Evolutionary conservation across 2,113 vertebrate genomes (phyloP).

Genomic region (Triplophysa siluroides): DNA sequence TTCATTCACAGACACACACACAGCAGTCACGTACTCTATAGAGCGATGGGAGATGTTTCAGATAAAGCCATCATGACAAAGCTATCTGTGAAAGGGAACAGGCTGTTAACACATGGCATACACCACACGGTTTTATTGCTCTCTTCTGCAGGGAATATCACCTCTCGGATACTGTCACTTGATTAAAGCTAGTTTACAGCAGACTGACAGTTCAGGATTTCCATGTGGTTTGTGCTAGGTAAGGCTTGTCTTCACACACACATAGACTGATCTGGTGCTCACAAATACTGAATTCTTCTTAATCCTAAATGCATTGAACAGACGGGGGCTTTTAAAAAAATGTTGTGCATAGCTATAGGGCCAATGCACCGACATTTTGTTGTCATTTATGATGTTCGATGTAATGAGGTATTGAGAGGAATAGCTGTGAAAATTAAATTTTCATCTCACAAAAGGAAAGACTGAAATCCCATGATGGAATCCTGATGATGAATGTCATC

Average conservation of each 20-base stretch:
- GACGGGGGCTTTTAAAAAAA: conserved; percentile 33
- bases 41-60: conserved; percentile 20
- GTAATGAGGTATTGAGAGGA: conserved; percentile 28
- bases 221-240: not conserved
- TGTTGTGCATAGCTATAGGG: not conserved
- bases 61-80: conserved; percentile 23
- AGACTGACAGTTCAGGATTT: conserved; percentile 23
- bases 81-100: conserved; percentile 19
- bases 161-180: conserved; percentile 25
- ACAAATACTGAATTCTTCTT: conserved; percentile 18
- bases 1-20: conserved; percentile 32
- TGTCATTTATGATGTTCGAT: conserved; percentile 23
- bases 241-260: not conserved
- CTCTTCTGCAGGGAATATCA: conserved; percentile 27
- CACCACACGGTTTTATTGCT: not conserved
- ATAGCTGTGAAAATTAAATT: conserved; percentile 19
- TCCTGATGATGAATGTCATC: conserved; percentile 6
- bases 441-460: not conserved
- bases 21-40: not conserved
- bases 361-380: not conserved
- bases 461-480: conserved; percentile 17
- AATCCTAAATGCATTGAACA: conserved; percentile 8
- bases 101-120: conserved; percentile 1
- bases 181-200: conserved; percentile 26
- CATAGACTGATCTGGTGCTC: not conserved